Percentiles rank a stretch among this genome's conserved stretches.
These are phyloP conservation scores for Eufriesea mexicana DNA, from an alignment of 1,140 invertebrate species.

Conservation along the genomic window DNA sequence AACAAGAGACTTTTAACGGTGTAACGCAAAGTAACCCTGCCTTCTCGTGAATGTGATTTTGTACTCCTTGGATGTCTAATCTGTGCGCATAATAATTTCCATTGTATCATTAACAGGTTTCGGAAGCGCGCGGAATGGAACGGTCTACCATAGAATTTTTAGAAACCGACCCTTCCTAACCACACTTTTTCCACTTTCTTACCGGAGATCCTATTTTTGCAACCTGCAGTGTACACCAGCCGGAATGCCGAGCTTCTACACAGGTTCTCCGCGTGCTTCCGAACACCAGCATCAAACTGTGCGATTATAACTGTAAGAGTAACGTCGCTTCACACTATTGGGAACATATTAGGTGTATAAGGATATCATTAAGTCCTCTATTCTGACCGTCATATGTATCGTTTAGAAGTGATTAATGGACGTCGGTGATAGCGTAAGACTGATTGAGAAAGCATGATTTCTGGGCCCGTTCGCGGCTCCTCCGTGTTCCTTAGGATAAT, in stretches of 20 bases:
- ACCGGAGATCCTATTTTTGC: slow-evolving; percentile 42
- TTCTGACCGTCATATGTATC: neutral
- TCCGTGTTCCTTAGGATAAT: neutral
- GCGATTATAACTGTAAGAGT: slow-evolving; percentile 20
- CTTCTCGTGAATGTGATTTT: slow-evolving; percentile 50
- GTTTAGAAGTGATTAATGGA: neutral
- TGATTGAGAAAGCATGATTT: neutral
- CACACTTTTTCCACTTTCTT: slow-evolving; percentile 14
- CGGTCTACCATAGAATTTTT: neutral
- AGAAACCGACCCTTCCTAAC: neutral
- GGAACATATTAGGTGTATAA: slow-evolving; percentile 34
- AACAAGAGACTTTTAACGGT: slow-evolving; percentile 35
- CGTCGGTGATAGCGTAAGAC: slow-evolving; percentile 10
- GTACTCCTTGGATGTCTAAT: slow-evolving; percentile 41
- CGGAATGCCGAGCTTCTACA: neutral
- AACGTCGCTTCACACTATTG: slow-evolving; percentile 28
- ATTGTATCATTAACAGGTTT: slow-evolving; percentile 23
- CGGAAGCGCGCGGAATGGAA: slow-evolving; percentile 4
- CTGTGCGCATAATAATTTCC: slow-evolving; percentile 36
- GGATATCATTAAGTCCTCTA: neutral
- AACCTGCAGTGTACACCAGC: neutral
- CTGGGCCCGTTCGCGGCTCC: neutral
- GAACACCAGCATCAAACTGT: slow-evolving; percentile 2
- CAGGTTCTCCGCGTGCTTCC: neutral
- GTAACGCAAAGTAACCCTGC: slow-evolving; percentile 53